phyloP scores from a whole-genome alignment of 2,888 invertebrate genomes.

The Cataglyphis rosenhaueri region DNA sequence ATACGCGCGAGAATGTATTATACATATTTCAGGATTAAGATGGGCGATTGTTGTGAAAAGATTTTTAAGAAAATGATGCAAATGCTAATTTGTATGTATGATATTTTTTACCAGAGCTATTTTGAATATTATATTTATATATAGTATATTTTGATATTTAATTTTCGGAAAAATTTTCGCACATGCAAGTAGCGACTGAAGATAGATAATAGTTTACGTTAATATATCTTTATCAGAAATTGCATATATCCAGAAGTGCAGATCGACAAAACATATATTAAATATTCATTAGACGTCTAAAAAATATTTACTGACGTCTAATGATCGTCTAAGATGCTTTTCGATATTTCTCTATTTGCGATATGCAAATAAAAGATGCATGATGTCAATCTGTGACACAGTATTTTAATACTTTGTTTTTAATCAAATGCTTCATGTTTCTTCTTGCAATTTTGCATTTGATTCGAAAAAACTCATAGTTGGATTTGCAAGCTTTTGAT shows the following conservation, averaged over 20 bases:
- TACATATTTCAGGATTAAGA: neutral
- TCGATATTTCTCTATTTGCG: too few relatives aligned
- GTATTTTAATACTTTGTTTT: too few relatives aligned
- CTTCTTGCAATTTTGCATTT: neutral
- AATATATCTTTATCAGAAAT: neutral
- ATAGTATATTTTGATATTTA: neutral
- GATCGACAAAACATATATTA: too few relatives aligned
- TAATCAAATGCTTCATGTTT: too few relatives aligned
- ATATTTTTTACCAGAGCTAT: neutral
- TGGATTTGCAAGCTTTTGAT: neutral
- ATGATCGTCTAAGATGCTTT: too few relatives aligned
- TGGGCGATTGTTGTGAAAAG: neutral
- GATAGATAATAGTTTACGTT: neutral
- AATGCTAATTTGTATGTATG: neutral
- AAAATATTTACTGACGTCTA: too few relatives aligned
- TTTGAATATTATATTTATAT: neutral
- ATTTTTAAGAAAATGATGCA: neutral
- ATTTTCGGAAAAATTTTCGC: neutral
- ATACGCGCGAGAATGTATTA: neutral
- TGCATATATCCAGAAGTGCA: too few relatives aligned
- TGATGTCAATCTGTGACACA: neutral
- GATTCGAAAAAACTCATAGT: neutral
- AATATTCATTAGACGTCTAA: too few relatives aligned
- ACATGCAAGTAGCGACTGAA: too few relatives aligned
- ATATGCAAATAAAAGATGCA: neutral